A percentile compares a stretch with the other conserved stretches of the same genome.
phyloP scores from a whole-genome alignment of 64 coral and sea anemone genomes.

The Orbicella faveolata region DNA sequence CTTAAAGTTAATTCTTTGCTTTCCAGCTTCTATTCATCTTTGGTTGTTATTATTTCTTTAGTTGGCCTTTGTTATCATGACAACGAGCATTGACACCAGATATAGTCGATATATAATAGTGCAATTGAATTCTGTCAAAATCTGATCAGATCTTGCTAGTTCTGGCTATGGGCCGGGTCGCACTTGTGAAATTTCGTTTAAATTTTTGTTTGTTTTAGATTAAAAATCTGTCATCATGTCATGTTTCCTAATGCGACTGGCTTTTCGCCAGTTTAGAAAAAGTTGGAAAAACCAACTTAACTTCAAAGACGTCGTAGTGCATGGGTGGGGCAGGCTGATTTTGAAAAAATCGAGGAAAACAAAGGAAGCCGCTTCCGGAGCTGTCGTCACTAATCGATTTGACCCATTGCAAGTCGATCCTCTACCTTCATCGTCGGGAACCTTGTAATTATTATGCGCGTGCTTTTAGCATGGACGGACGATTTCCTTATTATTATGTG shows the following conservation, averaged over 20 bases:
- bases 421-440: background rate
- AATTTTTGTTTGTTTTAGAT: constrained; percentile 22
- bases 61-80: no score
- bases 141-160: no score
- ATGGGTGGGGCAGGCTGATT: background rate
- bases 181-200: background rate
- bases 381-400: background rate
- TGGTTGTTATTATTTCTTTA: no score
- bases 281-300: background rate
- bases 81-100: no score
- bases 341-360: constrained; percentile 18
- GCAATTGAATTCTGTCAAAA: no score
- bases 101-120: no score
- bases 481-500: background rate
- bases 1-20: no score
- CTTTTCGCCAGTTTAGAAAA: constrained; percentile 14
- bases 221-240: constrained; percentile 27
- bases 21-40: no score
- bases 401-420: background rate
- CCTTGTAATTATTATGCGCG: background rate
- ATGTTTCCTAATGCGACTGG: background rate
- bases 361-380: constrained; percentile 10
- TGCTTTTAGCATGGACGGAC: constrained; percentile 8
- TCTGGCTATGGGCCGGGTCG: background rate
- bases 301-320: constrained; percentile 12